Evolutionary conservation across 1,140 invertebrate genomes (phyloP).

Genomic region (Caenorhabditis latens): DNA sequence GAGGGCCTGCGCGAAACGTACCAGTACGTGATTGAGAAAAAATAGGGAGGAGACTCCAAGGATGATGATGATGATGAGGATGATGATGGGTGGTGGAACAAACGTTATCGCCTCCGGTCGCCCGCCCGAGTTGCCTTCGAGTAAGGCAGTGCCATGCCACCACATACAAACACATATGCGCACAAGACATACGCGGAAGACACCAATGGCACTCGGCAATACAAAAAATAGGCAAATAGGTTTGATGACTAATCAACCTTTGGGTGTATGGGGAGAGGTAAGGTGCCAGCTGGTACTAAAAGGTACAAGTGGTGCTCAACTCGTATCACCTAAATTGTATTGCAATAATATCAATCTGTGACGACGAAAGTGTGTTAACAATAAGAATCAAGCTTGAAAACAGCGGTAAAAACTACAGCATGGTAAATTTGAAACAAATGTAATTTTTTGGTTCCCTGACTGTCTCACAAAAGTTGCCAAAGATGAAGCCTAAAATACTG

Average conservation of each 20-base stretch:
- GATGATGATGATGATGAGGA: conserved; percentile 10
- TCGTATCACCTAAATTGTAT: conserved; percentile 1
- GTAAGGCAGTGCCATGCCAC: conserved; percentile 49
- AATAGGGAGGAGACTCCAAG: conserved; percentile 25
- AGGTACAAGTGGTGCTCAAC: conserved; percentile 24
- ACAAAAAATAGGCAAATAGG: conserved; percentile 44
- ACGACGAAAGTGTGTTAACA: neutral
- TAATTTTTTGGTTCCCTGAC: neutral
- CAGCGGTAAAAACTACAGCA: no score
- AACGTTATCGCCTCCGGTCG: conserved; percentile 1
- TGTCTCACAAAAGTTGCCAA: neutral
- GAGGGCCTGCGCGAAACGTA: conserved; percentile 30
- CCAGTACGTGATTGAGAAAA: conserved; percentile 43
- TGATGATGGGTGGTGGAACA: conserved; percentile 40
- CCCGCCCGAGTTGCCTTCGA: conserved; percentile 13
- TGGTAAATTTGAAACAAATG: no score
- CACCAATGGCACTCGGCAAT: conserved; percentile 28
- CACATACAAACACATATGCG: conserved; percentile 9
- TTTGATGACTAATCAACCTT: conserved; percentile 31
- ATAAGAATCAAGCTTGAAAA: neutral
- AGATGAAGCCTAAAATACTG: neutral
- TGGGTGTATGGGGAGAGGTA: conserved; percentile 1
- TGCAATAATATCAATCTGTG: neutral
- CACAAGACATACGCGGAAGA: conserved; percentile 9
- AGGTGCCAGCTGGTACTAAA: conserved; percentile 46